Base-by-base conservation (phyloP, 2,888 invertebrate genomes). In the Cyclophora albipunctata region DNA sequence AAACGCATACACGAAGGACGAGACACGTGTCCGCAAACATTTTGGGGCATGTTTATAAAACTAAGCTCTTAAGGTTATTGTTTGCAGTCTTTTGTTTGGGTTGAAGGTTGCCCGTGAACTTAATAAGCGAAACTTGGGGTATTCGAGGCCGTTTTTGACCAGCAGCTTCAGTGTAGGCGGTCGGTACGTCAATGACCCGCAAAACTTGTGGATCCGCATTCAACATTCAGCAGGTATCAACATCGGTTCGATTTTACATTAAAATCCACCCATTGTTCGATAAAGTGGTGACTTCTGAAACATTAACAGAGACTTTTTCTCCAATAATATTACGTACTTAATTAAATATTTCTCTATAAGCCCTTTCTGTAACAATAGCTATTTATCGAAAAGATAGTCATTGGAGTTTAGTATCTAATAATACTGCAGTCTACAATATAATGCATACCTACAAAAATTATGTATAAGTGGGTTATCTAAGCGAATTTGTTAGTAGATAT, bases 111-210 rank as follows among this genome's bases (percentile, higher is more conserved):
- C 34, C 47, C 53, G 52, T 47, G 42, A 50, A 48, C n/a, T 50
- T 48, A 58, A 56, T 54, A 49, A 53, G 59, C 58, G 45, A 59
- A 53, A 50, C 52, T 52, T 58, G 42, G 48, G 45, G 47, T 49
- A 48, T 64, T 62, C 54, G 58, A 55, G 56, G 56, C 47, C 48
- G 46, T 69, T 75, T 84, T 81, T 76, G 73, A 77, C 69, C 76
- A 75, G 69, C 68, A 72, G 72, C 67, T 60, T 75, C 67, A 68
- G 76, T 74, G 86, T 87, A 77, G 86, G 86, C 81, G 86, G 78
- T 71, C 67, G 78, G 77, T 83, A 78, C 84, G 87, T 87, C 87
- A 87, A 87, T 83, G 87, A 88, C 87, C 87, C 78, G 85, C 78
- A 69, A 84, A 86, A 85, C 79, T 81, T 75, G 87, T 73, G 80